Evolutionary conservation across 2,113 vertebrate species (phyloP), one percentile per base, ranked within the genome.

Genomic region (Silurus meridionalis): DNA sequence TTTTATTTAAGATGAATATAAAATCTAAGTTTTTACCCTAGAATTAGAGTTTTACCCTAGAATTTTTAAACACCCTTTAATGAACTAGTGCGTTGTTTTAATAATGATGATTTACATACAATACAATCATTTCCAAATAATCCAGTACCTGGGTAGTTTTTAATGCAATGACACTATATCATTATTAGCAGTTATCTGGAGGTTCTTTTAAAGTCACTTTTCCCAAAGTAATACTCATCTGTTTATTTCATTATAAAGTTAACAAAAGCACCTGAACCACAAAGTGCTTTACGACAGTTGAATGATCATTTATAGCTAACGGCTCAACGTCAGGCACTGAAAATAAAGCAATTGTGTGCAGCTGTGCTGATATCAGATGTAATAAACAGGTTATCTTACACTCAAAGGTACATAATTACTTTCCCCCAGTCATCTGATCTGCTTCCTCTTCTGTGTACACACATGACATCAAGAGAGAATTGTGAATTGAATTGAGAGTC

Each of bases 401-500:
- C 85, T 86, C 86, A 87, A 83, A 83, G 82, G 66, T 60, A 83
- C 84, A 87, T 91, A 88, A 91, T 91, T 89, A 88, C 90, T 91
- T 87, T 90, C 77, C 83, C 87, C 67, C 21, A 21, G 86, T 82
- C 83, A 87, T 89, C 82, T 83, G 60, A 83, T 83, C 80, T 77
- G 80, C 86, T 87, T 78, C 81, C 82, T 63, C 72, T 83, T 63
- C 52, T 57, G 52, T 86, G 85, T 83, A 87, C 52, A 83, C 28
- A 83, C 21, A 66, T 53, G 78, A 21, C 78, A 61, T 46, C 37
- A 48, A 61, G 37, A 80, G 57, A 80, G 57, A 61, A 80, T 3
- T 23, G 19, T 46, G 63, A 80, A 61, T n/a, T 80, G 55, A 71
- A 80, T n/a, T 61, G n/a, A n/a, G 84, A 58, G 64, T 80, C 64